Conservation (phyloP, 2,797 vertebrate species). For the Falco columbarius region DNA sequence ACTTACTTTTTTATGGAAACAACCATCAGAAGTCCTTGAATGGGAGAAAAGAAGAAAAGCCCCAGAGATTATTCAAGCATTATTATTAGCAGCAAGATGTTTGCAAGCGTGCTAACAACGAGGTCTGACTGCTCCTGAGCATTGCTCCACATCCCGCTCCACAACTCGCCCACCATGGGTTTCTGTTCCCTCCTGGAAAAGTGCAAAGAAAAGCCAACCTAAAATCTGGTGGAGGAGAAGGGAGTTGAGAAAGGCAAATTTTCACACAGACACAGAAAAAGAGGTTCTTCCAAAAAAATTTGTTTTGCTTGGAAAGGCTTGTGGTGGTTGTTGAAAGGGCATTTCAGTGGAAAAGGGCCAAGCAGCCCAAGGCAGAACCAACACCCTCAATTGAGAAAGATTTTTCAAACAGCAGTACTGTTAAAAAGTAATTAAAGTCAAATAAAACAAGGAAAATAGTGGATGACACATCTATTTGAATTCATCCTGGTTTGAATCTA, state of each 20-base stretch:
- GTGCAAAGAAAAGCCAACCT: not conserved
- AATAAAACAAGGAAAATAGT: conserved; percentile 48
- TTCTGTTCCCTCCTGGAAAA: not conserved
- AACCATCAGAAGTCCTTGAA: not conserved
- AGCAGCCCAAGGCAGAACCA: conserved; percentile 45
- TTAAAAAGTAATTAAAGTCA: conserved; percentile 58
- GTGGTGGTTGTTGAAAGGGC: conserved; percentile 24
- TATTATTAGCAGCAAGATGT: not conserved
- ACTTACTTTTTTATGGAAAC: not conserved
- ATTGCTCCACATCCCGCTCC: not conserved
- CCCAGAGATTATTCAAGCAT: not conserved
- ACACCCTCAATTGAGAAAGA: conserved; percentile 52
- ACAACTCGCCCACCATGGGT: not conserved
- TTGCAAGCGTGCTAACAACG: not conserved
- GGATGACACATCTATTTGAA: conserved; percentile 40
- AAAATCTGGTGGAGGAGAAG: not conserved
- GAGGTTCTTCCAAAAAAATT: not conserved
- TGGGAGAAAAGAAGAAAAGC: not conserved
- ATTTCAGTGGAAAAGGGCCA: conserved; percentile 41
- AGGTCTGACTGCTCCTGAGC: not conserved
- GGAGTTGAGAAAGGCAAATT: not conserved
- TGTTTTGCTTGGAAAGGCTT: not conserved
- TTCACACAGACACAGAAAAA: not conserved
- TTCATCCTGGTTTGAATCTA: conserved; percentile 1
- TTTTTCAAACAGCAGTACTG: conserved; percentile 28